Base-by-base conservation (phyloP, 1,140 invertebrate species). In the Magallana gigas region DNA sequence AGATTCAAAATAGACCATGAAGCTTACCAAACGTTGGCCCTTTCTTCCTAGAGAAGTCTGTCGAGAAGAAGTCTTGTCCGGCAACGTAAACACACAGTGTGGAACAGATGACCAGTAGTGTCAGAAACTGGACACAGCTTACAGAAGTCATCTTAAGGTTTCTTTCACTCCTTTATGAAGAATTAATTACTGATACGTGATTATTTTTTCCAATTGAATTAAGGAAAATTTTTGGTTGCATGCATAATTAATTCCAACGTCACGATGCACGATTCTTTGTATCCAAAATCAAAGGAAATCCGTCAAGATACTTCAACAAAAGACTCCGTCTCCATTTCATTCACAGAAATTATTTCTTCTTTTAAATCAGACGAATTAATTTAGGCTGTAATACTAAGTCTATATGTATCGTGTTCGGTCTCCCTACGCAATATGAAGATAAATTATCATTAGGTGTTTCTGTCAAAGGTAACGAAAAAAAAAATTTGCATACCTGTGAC, bases 401-500 rank as follows among this genome's bases (percentile, higher is more conserved):
- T 29, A 12, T 29, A 29, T 23, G 18, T 76, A 29, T 29, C 23
- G 23, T 76, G 8, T 2, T 29, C 18, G 36, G 14, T 29, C 36
- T 29, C 23, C 8, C 68, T 76, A 9, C 68, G 68, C 68, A 76
- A 76, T 76, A 29, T 29, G 68, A 76, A 76, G 23, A 76, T 76
- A 76, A 76, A 76, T 76, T 23, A 29, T 29, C 68, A 23, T 64
- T 76, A 76, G 12, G 29, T 29, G 29, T 76, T 76, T 4, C 29
- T 12, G 68, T 76, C 68, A 76, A 76, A 76, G 68, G 68, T 76
- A 76, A 76, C 8, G 68, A 76, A 48, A 48, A 0, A 0, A 29
- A 29, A 76, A 76, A 76, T 76, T 76, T 76, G 68, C 68, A 76
- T 76, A 76, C 18, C 68, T 76, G 14, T 76, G 68, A 23, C 9